Evolutionary conservation across 2,797 vertebrate genomes (phyloP), one percentile per base, ranked within the genome.

Genomic region (Heliangelus exortis): DNA sequence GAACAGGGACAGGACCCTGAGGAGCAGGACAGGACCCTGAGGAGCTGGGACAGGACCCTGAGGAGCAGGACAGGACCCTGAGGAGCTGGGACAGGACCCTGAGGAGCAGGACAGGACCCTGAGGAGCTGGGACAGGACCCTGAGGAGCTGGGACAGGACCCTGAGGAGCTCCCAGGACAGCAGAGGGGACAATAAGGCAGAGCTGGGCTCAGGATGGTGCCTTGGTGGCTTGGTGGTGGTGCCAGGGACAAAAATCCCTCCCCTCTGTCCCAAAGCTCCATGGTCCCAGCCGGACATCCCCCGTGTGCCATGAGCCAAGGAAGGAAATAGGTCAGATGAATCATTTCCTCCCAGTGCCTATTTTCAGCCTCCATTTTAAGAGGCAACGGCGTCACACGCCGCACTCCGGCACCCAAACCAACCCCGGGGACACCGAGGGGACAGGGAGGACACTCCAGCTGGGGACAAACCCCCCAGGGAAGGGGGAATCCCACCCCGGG

Each of bases 251-350:
- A 50, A 39, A 86, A 88, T 66, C 81, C 1, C 4, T 67, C 17
- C 14, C 33, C 31, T 25, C 39, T 0, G 8, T 47, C 23, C 77
- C 7, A 3, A 62, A 47, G 17, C 9, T 4, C 62, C 0, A 2
- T 43, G 28, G 50, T 89, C 84, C 51, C 0, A 0, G 78, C 59
- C 12, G 20, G 91, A 90, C 91, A 63, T 63, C 87, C 89, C 91
- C 39, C 1, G 39, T 59, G 77, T 84, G 1, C 4, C 74, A 18
- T 63, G 81, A 92, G 41, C 81, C 72, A 5, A 76, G 54, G 84
- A 93, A 59, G 94, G 95, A 96, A 96, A 94, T 96, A 96, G 96
- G 95, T 96, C 96, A 96, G 93, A 96, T 96, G 96, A 96, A 96
- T 96, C 96, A 96, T 96, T 96, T 96, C 96, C 95, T 96, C 93